A percentile compares a stretch with the other conserved stretches of the same genome.
These are phyloP conservation scores for Odontothrips loti DNA, from an alignment of 2,888 invertebrate species.

Conservation along the genomic window DNA sequence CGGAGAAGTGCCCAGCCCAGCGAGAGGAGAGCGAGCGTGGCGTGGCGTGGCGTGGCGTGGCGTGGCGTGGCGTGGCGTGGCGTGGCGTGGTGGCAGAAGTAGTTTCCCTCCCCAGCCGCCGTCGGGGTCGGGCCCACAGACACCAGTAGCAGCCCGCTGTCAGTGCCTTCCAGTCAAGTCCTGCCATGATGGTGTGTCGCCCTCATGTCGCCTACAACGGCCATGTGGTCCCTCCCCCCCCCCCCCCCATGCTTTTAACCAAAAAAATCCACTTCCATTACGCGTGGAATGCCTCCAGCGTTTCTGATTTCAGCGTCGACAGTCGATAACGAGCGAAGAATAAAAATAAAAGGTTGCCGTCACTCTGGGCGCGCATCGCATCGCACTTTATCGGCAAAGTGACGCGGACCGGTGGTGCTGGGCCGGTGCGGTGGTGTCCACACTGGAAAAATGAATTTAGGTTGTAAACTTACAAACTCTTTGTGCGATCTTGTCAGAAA, in stretches of 20 bases:
- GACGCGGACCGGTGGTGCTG: neutral
- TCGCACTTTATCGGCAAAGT: neutral
- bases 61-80: no score
- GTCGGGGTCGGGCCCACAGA: slow-evolving; percentile 25
- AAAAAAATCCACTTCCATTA: slow-evolving; percentile 34
- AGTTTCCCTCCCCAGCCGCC: slow-evolving; percentile 29
- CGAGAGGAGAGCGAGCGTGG: no score
- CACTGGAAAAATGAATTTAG: no score
- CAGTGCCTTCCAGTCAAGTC: slow-evolving; percentile 21
- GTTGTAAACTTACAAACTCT: no score
- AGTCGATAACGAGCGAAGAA: slow-evolving; percentile 36
- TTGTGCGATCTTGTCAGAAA: no score
- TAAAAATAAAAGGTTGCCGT: neutral
- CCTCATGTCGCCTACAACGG: neutral
- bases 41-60: no score
- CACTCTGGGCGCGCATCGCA: neutral
- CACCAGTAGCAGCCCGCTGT: slow-evolving; percentile 27
- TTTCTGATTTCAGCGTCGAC: no score
- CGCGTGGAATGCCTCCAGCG: no score
- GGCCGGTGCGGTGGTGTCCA: no score
- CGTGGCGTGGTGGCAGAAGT: no score
- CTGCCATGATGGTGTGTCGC: slow-evolving; percentile 2
- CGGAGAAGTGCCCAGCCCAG: no score
- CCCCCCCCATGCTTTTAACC: slow-evolving; percentile 25
- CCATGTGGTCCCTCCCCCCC: neutral